These are phyloP conservation scores for Nautilus pompilius DNA, from an alignment of 1,140 invertebrate species.

Conservation along the genomic window DNA sequence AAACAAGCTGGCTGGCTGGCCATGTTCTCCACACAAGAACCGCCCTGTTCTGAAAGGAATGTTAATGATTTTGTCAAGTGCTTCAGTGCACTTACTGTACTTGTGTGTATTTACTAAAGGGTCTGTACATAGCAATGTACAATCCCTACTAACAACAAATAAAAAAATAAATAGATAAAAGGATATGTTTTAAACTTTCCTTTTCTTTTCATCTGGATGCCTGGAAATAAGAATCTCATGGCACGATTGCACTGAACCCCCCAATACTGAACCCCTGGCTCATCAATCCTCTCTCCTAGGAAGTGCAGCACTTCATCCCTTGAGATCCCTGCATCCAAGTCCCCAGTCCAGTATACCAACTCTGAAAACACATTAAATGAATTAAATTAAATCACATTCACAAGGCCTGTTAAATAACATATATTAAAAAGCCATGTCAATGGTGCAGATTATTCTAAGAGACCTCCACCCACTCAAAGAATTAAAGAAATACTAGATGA, in stretches of 20 bases:
- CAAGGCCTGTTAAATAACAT: not conserved
- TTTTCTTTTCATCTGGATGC: constrained; percentile 38
- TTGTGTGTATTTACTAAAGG: not conserved
- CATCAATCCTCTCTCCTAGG: constrained; percentile 24
- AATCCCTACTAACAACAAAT: not conserved
- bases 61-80: not conserved
- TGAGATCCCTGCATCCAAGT: constrained; percentile 27
- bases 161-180: constrained; percentile 15
- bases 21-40: no score
- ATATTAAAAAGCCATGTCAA: no score
- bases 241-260: constrained; percentile 44
- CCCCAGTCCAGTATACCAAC: constrained; percentile 34
- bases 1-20: no score
- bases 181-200: constrained; percentile 50
- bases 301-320: constrained; percentile 33
- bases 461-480: no score
- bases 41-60: not conserved
- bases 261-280: constrained; percentile 34
- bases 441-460: no score
- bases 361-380: constrained; percentile 19
- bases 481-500: no score
- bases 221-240: constrained; percentile 33
- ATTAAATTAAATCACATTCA: not conserved
- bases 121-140: not conserved
- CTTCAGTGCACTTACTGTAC: not conserved